A percentile compares a stretch with the other conserved stretches of the same genome.
Conservation (phyloP, 2,797 vertebrate genomes). For the Mionectes olivaceus region DNA sequence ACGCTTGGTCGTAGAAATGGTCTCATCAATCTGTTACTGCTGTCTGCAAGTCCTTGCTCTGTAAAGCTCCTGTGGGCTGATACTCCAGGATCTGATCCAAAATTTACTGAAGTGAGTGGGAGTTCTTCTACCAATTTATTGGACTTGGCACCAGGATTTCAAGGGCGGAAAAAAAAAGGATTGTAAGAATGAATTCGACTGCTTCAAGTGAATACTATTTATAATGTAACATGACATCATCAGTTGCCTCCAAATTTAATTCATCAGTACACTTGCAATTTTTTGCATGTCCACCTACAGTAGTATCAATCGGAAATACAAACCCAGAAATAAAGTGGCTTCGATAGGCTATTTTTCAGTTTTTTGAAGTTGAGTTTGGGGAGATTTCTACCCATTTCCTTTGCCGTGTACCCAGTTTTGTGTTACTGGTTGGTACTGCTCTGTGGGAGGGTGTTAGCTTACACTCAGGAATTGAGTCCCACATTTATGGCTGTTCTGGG, state of each 20-base stretch:
- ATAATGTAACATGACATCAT: neutral
- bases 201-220: constrained; percentile 4
- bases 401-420: neutral
- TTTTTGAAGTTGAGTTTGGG: neutral
- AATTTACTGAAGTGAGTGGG: constrained; percentile 21
- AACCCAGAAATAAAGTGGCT: neutral
- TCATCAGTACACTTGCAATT: constrained; percentile 15
- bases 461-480: neutral
- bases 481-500: neutral
- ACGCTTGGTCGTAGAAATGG: neutral
- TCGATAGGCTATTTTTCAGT: neutral
- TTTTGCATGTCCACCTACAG: constrained; percentile 13
- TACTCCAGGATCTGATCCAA: constrained; percentile 8
- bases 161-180: neutral
- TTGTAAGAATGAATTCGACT: constrained; percentile 23
- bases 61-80: neutral
- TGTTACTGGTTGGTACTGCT: neutral
- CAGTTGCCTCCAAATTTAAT: neutral
- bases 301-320: neutral
- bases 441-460: neutral
- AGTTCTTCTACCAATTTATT: constrained; percentile 29
- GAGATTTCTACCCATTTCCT: neutral
- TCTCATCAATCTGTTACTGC: constrained; percentile 35
- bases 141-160: neutral
- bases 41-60: neutral